Evolutionary conservation across 2,888 invertebrate genomes (phyloP).

Genomic region (Dynastes maya): DNA sequence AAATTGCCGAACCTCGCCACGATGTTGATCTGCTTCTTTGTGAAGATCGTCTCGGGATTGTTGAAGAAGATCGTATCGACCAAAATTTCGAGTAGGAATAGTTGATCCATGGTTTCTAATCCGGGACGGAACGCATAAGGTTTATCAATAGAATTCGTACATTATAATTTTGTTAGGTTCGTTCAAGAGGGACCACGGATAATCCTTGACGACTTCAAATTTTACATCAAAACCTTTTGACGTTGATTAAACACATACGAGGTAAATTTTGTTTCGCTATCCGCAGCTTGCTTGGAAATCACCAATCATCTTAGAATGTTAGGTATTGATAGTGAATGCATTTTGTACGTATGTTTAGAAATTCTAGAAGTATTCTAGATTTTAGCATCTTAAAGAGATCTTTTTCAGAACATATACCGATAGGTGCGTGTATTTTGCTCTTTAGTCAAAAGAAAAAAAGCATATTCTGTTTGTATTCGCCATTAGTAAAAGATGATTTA

Average conservation of each 20-base stretch:
- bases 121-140: constrained; percentile 11
- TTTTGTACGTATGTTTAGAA: too few relatives aligned
- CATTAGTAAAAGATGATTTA: too few relatives aligned
- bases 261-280: constrained; percentile 29
- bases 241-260: constrained; percentile 23
- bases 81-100: constrained; percentile 75
- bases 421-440: too few relatives aligned
- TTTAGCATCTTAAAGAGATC: too few relatives aligned
- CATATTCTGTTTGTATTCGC: too few relatives aligned
- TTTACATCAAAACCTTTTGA: constrained; percentile 31
- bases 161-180: constrained; percentile 47
- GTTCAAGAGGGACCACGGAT: constrained; percentile 12
- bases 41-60: constrained; percentile 65
- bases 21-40: constrained; percentile 70
- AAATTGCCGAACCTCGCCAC: constrained; percentile 72
- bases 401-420: too few relatives aligned
- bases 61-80: constrained; percentile 72
- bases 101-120: constrained; percentile 68
- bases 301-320: too few relatives aligned
- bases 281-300: constrained; percentile 18
- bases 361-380: too few relatives aligned
- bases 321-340: too few relatives aligned
- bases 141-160: constrained; percentile 31
- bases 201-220: constrained; percentile 40
- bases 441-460: too few relatives aligned